phyloP scores from a whole-genome alignment of 2,113 vertebrate species.

The Glaucidium brasilianum region DNA sequence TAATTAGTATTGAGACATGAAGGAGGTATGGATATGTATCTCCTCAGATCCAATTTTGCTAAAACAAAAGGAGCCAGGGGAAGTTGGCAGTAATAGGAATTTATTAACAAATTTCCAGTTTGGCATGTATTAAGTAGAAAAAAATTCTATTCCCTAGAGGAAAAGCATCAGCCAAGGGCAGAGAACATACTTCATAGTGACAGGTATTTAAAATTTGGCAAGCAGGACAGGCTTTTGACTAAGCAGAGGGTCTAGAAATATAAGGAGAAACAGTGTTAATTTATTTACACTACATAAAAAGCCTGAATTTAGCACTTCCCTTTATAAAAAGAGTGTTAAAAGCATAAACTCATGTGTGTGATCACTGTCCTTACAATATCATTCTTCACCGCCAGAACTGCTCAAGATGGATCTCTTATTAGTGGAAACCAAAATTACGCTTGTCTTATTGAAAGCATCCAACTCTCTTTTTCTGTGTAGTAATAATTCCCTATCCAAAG shows the following conservation, averaged over 20 bases:
- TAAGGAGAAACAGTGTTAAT: not conserved
- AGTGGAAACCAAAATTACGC: not conserved
- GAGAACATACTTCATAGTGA: slow-evolving; percentile 1
- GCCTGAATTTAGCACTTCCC: not conserved
- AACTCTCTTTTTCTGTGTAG: not conserved
- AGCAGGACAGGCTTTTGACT: not conserved
- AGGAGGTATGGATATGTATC: not conserved
- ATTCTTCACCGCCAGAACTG: not conserved
- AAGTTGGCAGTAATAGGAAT: not conserved
- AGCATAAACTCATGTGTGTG: not conserved
- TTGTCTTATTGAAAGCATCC: not conserved
- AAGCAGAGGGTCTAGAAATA: not conserved
- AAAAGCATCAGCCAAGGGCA: not conserved
- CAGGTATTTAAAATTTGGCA: slow-evolving; percentile 44
- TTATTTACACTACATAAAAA: not conserved
- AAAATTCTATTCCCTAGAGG: slow-evolving; percentile 2
- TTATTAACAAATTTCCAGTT: slow-evolving; percentile 18
- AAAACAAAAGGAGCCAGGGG: slow-evolving; percentile 1
- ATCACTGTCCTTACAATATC: not conserved
- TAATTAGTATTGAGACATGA: not conserved
- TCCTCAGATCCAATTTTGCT: slow-evolving; percentile 15
- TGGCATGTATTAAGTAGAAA: not conserved
- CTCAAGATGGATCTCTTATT: not conserved
- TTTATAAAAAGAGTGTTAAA: not conserved
- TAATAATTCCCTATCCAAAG: too few relatives aligned